A percentile compares a stretch with the other conserved stretches of the same genome.
phyloP scores from a whole-genome alignment of 2,113 vertebrate genomes.

The human (Homo sapiens) region DNA sequence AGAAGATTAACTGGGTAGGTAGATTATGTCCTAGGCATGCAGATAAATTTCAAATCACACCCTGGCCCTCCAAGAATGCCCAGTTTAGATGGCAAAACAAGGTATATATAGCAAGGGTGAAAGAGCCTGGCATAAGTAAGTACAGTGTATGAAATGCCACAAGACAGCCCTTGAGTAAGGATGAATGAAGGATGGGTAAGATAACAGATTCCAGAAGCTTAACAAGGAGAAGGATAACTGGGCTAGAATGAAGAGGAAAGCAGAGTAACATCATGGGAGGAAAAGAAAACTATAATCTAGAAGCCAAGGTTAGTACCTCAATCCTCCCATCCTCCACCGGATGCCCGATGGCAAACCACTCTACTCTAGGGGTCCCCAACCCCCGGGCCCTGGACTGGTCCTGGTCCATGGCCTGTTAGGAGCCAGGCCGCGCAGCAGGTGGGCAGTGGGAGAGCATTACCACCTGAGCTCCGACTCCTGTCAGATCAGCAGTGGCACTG shows the following conservation, averaged over 20 bases:
- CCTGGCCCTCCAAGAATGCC: not conserved
- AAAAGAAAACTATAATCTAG: not conserved
- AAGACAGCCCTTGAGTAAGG: not conserved
- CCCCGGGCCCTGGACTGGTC: too few relatives aligned
- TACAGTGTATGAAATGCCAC: not conserved
- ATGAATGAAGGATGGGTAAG: not conserved
- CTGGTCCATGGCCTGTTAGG: too few relatives aligned
- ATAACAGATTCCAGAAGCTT: not conserved
- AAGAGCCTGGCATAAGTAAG: not conserved
- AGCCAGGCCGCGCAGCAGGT: too few relatives aligned
- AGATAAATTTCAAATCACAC: not conserved
- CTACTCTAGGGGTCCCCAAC: not conserved
- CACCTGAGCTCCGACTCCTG: too few relatives aligned
- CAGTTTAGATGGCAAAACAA: not conserved
- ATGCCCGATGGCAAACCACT: not conserved
- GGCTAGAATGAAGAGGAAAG: not conserved
- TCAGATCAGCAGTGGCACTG: too few relatives aligned
- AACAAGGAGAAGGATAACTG: not conserved
- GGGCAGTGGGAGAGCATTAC: too few relatives aligned
- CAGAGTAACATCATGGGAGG: not conserved
- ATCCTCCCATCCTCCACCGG: not conserved
- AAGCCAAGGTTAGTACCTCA: not conserved
- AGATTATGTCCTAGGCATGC: not conserved
- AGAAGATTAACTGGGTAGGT: not conserved
- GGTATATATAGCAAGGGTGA: not conserved